Conservation (phyloP, 2,888 invertebrate species). For the Dusona sp. region DNA sequence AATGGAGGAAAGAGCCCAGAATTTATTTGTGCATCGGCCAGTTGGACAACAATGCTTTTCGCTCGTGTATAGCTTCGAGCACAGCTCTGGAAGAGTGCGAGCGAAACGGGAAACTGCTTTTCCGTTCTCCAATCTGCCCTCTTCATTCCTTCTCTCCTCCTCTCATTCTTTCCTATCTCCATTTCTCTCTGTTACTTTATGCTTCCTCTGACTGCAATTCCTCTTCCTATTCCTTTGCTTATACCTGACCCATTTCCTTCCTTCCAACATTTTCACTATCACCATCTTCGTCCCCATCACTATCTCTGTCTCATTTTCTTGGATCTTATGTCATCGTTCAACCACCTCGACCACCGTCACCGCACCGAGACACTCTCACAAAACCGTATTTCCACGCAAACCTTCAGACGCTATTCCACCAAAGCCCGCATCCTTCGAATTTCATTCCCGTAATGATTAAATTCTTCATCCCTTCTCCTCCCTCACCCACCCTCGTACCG, state of each 20-base stretch:
- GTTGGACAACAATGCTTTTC: constrained; percentile 68
- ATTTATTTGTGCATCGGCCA: constrained; percentile 71
- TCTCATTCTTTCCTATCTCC: background rate
- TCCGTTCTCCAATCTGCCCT: constrained; percentile 40
- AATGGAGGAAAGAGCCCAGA: constrained; percentile 63
- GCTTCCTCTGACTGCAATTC: constrained; percentile 55
- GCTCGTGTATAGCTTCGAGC: constrained; percentile 25
- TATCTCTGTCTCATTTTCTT: constrained; percentile 20
- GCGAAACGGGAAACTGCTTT: constrained; percentile 19
- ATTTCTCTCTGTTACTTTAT: background rate
- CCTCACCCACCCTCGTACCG: background rate
- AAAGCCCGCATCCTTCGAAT: constrained; percentile 72
- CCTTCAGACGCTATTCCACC: constrained; percentile 67
- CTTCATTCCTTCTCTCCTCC: constrained; percentile 26
- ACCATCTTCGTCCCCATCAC: constrained; percentile 8
- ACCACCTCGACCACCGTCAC: constrained; percentile 35
- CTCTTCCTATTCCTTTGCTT: constrained; percentile 71
- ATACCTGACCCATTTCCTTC: constrained; percentile 71
- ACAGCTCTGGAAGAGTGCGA: background rate
- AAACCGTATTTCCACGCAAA: constrained; percentile 53
- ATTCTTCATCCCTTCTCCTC: constrained; percentile 65
- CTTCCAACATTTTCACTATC: constrained; percentile 22
- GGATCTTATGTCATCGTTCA: constrained; percentile 40
- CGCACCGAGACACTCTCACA: constrained; percentile 49
- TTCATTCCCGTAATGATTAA: constrained; percentile 74